A percentile compares a stretch with the other conserved stretches of the same genome.
Conservation (phyloP, 2,888 invertebrate genomes). For the Megastigmus dorsalis region DNA sequence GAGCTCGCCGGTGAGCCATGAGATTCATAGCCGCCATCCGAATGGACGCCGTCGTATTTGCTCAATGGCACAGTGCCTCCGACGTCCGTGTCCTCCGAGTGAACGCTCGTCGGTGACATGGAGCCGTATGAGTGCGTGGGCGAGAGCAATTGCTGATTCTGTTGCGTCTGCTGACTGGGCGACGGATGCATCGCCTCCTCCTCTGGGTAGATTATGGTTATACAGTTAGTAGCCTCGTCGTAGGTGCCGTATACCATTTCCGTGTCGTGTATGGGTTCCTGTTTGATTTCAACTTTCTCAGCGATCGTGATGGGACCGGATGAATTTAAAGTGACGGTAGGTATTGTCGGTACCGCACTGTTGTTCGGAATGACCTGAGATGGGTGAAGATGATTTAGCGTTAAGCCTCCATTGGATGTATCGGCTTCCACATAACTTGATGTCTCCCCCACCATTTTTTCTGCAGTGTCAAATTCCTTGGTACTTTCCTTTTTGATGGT, state of each 20-base stretch:
- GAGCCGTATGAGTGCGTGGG: constrained; percentile 66
- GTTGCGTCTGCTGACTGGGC: constrained; percentile 46
- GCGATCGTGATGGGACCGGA: constrained; percentile 47
- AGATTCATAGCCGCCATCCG: constrained; percentile 81
- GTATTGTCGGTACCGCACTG: constrained; percentile 65
- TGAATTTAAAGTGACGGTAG: constrained; percentile 48
- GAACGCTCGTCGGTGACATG: constrained; percentile 67
- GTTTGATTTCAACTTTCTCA: constrained; percentile 63
- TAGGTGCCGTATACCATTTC: constrained; percentile 84
- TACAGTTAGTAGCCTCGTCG: constrained; percentile 83
- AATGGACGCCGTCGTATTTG: constrained; percentile 40
- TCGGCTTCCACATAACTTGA: constrained; percentile 89
- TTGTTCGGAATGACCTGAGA: constrained; percentile 61
- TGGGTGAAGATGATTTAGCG: constrained; percentile 1
- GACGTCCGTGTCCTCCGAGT: constrained; percentile 67
- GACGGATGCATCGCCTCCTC: constrained; percentile 70
- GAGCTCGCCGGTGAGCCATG: constrained; percentile 77
- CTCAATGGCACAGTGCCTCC: not conserved
- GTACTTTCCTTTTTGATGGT: constrained; percentile 71
- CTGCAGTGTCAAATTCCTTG: constrained; percentile 75
- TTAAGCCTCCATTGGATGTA: constrained; percentile 76
- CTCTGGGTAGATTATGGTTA: constrained; percentile 83
- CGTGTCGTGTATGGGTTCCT: constrained; percentile 73
- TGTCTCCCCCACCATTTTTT: constrained; percentile 91
- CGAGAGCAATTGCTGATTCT: constrained; percentile 66